These are phyloP conservation scores for Scaptomyza pallida DNA, from an alignment of 1,140 invertebrate genomes.

Conservation along the genomic window DNA sequence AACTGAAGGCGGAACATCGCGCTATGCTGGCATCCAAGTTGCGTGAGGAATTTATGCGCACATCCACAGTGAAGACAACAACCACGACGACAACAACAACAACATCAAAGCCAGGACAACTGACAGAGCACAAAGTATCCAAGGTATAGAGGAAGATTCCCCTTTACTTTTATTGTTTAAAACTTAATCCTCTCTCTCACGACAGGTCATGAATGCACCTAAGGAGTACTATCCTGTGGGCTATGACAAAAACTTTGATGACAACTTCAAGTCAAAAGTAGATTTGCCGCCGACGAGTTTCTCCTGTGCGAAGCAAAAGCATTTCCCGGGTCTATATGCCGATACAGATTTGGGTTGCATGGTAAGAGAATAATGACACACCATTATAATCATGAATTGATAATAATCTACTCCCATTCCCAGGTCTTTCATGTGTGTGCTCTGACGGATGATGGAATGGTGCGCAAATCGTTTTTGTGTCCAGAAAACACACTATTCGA, in stretches of 20 bases:
- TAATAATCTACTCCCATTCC: conserved; percentile 23
- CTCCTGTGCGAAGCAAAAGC: conserved; percentile 94
- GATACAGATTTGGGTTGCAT: conserved; percentile 96
- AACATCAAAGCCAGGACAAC: conserved; percentile 43
- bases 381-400: background rate
- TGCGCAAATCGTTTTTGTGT: conserved; percentile 95
- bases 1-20: conserved; percentile 85
- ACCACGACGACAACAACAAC: conserved; percentile 83
- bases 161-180: too few relatives aligned
- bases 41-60: conserved; percentile 78
- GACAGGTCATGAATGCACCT: conserved; percentile 93
- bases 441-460: conserved; percentile 93
- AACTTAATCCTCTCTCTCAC: background rate
- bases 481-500: conserved; percentile 95
- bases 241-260: conserved; percentile 94
- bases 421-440: conserved; percentile 96
- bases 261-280: conserved; percentile 92
- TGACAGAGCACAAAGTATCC: conserved; percentile 73
- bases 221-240: conserved; percentile 93
- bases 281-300: conserved; percentile 94
- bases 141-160: conserved; percentile 67
- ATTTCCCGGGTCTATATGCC: conserved; percentile 94
- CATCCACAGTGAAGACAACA: conserved; percentile 84
- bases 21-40: conserved; percentile 68
- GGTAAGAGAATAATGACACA: conserved; percentile 85